Evolutionary conservation across 2,888 invertebrate genomes (phyloP).

Genomic region (Philereme transversata): DNA sequence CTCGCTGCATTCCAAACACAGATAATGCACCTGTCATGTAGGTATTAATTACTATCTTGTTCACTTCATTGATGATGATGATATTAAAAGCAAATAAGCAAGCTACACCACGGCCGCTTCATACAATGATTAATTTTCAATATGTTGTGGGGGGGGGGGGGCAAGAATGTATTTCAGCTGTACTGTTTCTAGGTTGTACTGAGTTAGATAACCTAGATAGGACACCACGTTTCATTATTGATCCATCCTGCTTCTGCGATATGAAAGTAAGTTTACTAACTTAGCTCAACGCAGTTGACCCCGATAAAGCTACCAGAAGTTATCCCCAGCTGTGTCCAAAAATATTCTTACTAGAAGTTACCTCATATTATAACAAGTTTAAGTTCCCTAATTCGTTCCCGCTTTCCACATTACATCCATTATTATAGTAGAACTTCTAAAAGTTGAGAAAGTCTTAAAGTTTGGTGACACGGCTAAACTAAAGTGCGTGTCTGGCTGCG

Average conservation of each 20-base stretch:
- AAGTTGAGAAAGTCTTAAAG: not conserved
- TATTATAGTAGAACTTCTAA: conserved; percentile 1
- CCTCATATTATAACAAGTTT: not conserved
- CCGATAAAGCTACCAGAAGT: not conserved
- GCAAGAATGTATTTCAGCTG: too few species aligned
- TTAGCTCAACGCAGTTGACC: not conserved
- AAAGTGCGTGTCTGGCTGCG: conserved; percentile 42
- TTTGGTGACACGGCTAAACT: conserved; percentile 32
- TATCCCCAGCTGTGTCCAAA: conserved; percentile 11
- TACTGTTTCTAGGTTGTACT: too few species aligned
- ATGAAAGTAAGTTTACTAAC: conserved; percentile 8
- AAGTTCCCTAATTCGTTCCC: not conserved
- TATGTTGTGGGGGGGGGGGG: too few species aligned
- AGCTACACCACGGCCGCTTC: too few species aligned
- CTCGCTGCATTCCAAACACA: too few species aligned
- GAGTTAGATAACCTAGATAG: not conserved
- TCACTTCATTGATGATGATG: too few species aligned
- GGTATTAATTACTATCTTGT: too few species aligned
- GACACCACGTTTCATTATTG: not conserved
- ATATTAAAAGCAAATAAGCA: too few species aligned
- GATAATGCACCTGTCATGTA: too few species aligned
- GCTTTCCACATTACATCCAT: conserved; percentile 1
- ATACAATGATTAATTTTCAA: too few species aligned
- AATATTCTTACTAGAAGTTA: conserved; percentile 1
- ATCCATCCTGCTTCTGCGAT: conserved; percentile 1